These are phyloP conservation scores for Callopanchax toddi DNA, from an alignment of 2,113 vertebrate species.

Conservation along the genomic window DNA sequence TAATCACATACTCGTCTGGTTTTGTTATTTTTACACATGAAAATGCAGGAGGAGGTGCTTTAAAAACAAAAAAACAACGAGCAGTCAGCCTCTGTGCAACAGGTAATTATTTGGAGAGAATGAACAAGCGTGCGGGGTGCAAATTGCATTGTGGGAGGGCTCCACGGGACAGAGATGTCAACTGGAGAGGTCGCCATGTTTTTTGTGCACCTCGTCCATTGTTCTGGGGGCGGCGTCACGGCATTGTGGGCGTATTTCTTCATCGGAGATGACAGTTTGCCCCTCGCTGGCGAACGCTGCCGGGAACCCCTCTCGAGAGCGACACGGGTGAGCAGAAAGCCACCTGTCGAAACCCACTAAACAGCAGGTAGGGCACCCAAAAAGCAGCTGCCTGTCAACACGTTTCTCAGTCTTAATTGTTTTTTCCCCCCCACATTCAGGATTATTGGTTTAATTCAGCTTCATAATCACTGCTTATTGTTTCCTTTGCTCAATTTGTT, in stretches of 20 bases:
- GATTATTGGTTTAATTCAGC: slow-evolving; percentile 70
- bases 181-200: slow-evolving; percentile 47
- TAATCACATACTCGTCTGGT: slow-evolving; percentile 26
- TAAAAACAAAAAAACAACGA: slow-evolving; percentile 28
- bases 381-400: slow-evolving; percentile 62
- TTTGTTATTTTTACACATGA: slow-evolving; percentile 10
- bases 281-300: slow-evolving; percentile 47
- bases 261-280: slow-evolving; percentile 52
- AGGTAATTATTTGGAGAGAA: slow-evolving; percentile 65
- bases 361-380: slow-evolving; percentile 49
- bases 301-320: slow-evolving; percentile 51
- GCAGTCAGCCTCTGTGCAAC: slow-evolving; percentile 37
- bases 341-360: slow-evolving; percentile 74
- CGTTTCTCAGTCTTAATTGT: slow-evolving; percentile 59
- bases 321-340: slow-evolving; percentile 43
- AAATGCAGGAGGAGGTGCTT: slow-evolving; percentile 28
- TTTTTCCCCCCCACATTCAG: slow-evolving; percentile 33
- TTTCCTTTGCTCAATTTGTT: slow-evolving; percentile 74
- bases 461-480: slow-evolving; percentile 69
- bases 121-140: slow-evolving; percentile 51
- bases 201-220: slow-evolving; percentile 45
- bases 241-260: slow-evolving; percentile 62
- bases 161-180: slow-evolving; percentile 49
- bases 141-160: slow-evolving; percentile 58
- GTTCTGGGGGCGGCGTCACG: slow-evolving; percentile 47